A percentile compares a stretch with the other conserved stretches of the same genome.
phyloP scores from a whole-genome alignment of 2,888 invertebrate genomes.

The Helobdella robusta region DNA sequence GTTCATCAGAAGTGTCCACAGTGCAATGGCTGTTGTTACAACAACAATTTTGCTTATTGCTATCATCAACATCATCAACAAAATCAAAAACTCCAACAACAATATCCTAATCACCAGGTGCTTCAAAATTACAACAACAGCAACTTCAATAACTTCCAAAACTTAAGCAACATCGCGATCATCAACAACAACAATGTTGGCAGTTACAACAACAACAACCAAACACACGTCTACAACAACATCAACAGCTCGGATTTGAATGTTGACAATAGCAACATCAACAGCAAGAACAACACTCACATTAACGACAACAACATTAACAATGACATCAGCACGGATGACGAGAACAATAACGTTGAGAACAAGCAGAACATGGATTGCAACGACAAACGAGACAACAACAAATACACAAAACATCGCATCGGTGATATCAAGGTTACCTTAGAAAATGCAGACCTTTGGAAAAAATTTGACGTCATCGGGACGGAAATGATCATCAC shows the following conservation, averaged over 20 bases:
- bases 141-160: neutral
- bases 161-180: neutral
- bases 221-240: neutral
- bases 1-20: neutral
- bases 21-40: neutral
- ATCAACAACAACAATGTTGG: neutral
- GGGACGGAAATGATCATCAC: slow-evolving; percentile 22
- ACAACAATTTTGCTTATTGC: neutral
- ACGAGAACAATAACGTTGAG: too few relatives aligned
- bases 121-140: neutral
- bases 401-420: neutral
- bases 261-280: neutral
- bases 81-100: neutral
- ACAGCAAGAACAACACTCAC: neutral
- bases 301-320: neutral
- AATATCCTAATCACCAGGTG: neutral
- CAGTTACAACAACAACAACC: slow-evolving; percentile 11
- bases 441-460: slow-evolving; percentile 5
- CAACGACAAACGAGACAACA: neutral
- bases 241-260: neutral
- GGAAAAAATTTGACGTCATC: slow-evolving; percentile 5
- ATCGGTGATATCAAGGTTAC: neutral
- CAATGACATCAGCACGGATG: neutral
- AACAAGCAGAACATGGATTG: neutral
- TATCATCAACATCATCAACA: neutral